Evolutionary conservation across 1,140 invertebrate species (phyloP), one percentile per base, ranked within the genome.

Genomic region (Drosophila insularis): DNA sequence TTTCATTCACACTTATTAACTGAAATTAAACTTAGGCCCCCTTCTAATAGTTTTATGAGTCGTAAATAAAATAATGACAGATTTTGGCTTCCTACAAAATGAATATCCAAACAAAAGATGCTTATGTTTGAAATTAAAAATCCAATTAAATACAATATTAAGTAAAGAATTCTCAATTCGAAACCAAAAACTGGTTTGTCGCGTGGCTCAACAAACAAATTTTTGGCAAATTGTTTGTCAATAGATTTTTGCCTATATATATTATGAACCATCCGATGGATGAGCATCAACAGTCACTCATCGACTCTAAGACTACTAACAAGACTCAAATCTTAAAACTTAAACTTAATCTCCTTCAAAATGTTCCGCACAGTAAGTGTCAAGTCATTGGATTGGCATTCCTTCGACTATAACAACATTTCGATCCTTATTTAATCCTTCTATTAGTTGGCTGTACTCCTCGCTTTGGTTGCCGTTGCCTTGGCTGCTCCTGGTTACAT

Each of bases 301-400:
- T 27, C 27, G 59, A 63, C 40, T 13, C 62, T 8, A 27, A 19
- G 56, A 39, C 35, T 4, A 62, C 10, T 37, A 63, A 8, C 23
- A 46, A 7, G 19, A 21, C 27, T 27, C 54, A 14, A 11, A 21
- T 2, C 31, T 32, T 21, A n/a, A n/a, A 27, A 1, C 4, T 17
- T 17, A 39, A 27, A 17, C 19, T 27, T 5, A 10, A n/a, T 19
- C 14, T 31, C 46, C 8, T 7, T 17, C 37, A 80, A 71, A 0
- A 80, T 80, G 77, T 80, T 61, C 43, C 78, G 78, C 61, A 40
- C 63, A 8, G 78, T 80, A 61, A 74, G 77, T 78, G 77, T 78
- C 27, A 8, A 17, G 1, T 39, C 14, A 27, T 2, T 4, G 27
- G 2, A 17, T 2, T 4, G 27, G 2, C n/a, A 54, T 27, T 37